Conservation (phyloP, 2,888 invertebrate species). For the Tipula unca region DNA sequence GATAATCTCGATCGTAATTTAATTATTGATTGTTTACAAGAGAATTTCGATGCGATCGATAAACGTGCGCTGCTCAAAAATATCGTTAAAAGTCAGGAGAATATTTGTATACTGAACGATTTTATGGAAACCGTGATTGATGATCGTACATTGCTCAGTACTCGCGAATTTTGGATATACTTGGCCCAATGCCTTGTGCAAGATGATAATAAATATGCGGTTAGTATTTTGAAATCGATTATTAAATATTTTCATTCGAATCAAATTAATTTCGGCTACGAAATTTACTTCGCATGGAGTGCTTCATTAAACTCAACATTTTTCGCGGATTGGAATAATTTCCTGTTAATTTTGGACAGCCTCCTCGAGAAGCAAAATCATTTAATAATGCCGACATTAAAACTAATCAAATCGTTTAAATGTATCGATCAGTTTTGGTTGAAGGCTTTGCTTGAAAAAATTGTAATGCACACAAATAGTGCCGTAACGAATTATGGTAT, state of each 20-base stretch:
- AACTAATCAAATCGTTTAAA: not conserved
- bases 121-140: not conserved
- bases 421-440: not conserved
- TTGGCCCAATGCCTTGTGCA: not conserved
- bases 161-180: not conserved
- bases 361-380: conserved; percentile 20
- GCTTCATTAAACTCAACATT: not conserved
- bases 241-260: not conserved
- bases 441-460: not conserved
- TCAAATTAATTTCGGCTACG: not conserved
- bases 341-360: not conserved
- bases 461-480: conserved; percentile 1
- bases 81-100: not conserved
- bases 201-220: not conserved
- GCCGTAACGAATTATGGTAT: not conserved
- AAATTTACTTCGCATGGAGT: not conserved
- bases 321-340: conserved; percentile 2
- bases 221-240: conserved; percentile 18
- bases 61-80: not conserved
- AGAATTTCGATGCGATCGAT: not conserved
- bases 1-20: not conserved
- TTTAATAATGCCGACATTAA: conserved; percentile 20
- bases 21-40: not conserved
- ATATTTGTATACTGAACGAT: not conserved
- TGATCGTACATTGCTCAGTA: not conserved